These are phyloP conservation scores for Pegoplata infirma DNA, from an alignment of 2,888 invertebrate genomes.

Conservation along the genomic window DNA sequence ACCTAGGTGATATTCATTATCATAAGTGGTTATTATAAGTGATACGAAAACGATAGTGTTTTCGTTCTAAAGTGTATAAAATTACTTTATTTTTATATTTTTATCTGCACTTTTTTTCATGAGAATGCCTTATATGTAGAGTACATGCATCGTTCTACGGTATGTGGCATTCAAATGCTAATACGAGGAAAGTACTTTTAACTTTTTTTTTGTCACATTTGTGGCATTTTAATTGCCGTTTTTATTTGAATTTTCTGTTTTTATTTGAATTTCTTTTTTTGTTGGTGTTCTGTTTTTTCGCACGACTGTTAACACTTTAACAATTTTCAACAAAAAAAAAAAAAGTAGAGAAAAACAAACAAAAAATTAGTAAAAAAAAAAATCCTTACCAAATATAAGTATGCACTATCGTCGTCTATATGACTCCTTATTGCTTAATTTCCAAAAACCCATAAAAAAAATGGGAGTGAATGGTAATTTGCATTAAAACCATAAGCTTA, in stretches of 20 bases:
- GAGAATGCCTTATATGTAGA: no score
- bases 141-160: not conserved
- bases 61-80: no score
- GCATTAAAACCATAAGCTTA: conserved; percentile 58
- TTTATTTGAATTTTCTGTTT: conserved; percentile 11
- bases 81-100: no score
- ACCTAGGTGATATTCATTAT: no score
- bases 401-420: conserved; percentile 1
- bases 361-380: conserved; percentile 42
- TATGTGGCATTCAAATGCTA: not conserved
- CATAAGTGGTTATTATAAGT: no score
- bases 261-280: no score
- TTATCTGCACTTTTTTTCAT: no score
- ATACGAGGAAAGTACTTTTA: not conserved
- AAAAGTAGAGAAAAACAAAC: not conserved
- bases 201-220: not conserved
- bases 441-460: conserved; percentile 20
- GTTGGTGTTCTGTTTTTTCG: conserved; percentile 29
- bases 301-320: conserved; percentile 52
- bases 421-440: conserved; percentile 25
- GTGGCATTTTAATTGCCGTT: conserved; percentile 36
- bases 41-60: no score
- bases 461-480: conserved; percentile 42
- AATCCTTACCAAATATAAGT: no score
- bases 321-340: conserved; percentile 43